phyloP scores from a whole-genome alignment of 1,140 invertebrate genomes.

The Temnothorax nylanderi region DNA sequence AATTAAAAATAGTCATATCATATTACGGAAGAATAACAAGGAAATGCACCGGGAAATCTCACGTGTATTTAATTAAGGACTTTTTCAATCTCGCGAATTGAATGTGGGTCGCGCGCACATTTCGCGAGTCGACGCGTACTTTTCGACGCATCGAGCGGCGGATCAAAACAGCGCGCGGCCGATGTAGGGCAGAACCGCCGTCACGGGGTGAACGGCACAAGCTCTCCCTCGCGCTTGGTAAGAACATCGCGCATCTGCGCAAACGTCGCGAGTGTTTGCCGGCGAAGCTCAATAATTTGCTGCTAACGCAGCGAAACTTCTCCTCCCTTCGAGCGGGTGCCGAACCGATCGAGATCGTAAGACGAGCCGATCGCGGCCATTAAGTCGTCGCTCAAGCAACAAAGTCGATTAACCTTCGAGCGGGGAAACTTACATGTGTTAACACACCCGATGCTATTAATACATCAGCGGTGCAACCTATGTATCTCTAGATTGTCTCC shows the following conservation, averaged over 20 bases:
- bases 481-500: not conserved
- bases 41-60: not conserved
- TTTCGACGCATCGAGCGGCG: conserved; percentile 43
- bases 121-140: conserved; percentile 48
- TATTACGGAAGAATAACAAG: not conserved
- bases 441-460: conserved; percentile 1
- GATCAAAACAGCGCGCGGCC: conserved; percentile 60
- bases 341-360: conserved; percentile 18
- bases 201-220: conserved; percentile 69
- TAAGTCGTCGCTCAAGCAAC: conserved; percentile 27
- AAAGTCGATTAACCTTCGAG: conserved; percentile 33
- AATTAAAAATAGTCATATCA: not conserved
- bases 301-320: conserved; percentile 38
- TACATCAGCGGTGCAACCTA: conserved; percentile 1
- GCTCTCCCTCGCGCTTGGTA: conserved; percentile 34
- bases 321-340: not conserved
- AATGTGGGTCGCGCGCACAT: conserved; percentile 27
- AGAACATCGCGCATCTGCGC: conserved; percentile 68
- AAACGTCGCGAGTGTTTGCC: conserved; percentile 62
- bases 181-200: conserved; percentile 71
- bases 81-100: conserved; percentile 3
- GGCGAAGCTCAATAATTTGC: conserved; percentile 70
- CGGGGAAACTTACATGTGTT: conserved; percentile 3
- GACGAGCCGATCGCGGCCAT: conserved; percentile 31
- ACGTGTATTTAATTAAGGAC: not conserved